A percentile compares a stretch with the other conserved stretches of the same genome.
phyloP scores from a whole-genome alignment of 1,140 invertebrate genomes.

The Drosophila trapezifrons region DNA sequence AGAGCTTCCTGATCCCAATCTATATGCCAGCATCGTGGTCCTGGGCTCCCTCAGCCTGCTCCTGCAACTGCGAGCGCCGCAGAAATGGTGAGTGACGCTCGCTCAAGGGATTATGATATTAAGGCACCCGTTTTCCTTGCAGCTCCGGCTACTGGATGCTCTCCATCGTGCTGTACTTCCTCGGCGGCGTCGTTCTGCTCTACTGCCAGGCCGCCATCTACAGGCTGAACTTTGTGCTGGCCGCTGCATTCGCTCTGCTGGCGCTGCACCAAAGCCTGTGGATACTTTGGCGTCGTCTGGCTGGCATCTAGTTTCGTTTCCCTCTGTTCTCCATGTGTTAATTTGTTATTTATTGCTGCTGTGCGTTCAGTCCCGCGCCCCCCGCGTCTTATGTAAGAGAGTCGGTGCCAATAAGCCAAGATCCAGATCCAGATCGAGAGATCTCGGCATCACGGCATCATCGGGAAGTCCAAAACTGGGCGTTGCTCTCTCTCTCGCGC shows the following conservation, averaged over 20 bases:
- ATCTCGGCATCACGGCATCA: conserved; percentile 9
- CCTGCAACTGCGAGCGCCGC: conserved; percentile 69
- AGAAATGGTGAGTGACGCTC: conserved; percentile 70
- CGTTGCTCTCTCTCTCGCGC: conserved; percentile 34
- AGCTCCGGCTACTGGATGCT: conserved; percentile 85
- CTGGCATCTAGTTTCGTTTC: not conserved
- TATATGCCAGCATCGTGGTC: conserved; percentile 51
- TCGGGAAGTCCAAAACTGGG: conserved; percentile 72
- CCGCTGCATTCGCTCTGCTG: conserved; percentile 85
- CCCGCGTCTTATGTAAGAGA: conserved; percentile 29
- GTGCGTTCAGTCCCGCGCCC: conserved; percentile 1
- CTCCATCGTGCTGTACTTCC: conserved; percentile 84
- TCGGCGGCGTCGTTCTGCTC: conserved; percentile 85
- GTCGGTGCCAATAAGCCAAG: conserved; percentile 5
- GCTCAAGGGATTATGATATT: not conserved
- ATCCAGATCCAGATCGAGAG: conserved; percentile 15
- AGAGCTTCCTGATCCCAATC: conserved; percentile 65
- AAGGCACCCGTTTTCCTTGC: not conserved
- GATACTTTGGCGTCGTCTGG: conserved; percentile 34
- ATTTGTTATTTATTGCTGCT: conserved; percentile 43
- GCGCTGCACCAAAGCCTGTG: conserved; percentile 85
- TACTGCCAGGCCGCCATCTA: conserved; percentile 86
- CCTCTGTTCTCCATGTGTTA: conserved; percentile 8
- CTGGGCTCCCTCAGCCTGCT: conserved; percentile 61
- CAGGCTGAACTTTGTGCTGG: conserved; percentile 86